A percentile compares a stretch with the other conserved stretches of the same genome.
These are phyloP conservation scores for Bolborhynchus lineola DNA, from an alignment of 2,113 vertebrate species.

Conservation along the genomic window DNA sequence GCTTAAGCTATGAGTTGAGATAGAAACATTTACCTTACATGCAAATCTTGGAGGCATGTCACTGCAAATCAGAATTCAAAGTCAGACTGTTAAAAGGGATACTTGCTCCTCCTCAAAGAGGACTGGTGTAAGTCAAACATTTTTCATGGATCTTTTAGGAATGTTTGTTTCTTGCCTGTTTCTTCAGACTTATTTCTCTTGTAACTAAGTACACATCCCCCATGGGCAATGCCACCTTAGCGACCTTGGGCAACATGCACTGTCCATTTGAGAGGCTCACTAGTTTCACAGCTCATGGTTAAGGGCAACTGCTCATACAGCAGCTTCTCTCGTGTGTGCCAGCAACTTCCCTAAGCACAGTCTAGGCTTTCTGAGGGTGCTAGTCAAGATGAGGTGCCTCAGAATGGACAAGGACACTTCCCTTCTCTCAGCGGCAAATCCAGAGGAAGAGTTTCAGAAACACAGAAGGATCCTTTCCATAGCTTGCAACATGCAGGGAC, in stretches of 20 bases:
- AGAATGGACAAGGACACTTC: not conserved
- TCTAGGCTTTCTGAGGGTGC: not conserved
- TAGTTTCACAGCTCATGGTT: fast-evolving
- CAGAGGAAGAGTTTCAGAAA: not conserved
- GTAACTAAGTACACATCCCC: not conserved
- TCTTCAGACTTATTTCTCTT: not conserved
- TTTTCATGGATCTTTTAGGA: not conserved
- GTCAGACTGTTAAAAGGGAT: not conserved
- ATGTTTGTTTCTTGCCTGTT: not conserved
- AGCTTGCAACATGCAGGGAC: not conserved
- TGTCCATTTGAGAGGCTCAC: fast-evolving
- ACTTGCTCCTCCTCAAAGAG: not conserved
- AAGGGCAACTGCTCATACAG: not conserved
- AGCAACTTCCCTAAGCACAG: not conserved
- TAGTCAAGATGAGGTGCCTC: not conserved
- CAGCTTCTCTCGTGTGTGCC: not conserved
- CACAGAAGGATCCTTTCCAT: not conserved
- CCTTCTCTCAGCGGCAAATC: fast-evolving
- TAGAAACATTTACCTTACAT: not conserved
- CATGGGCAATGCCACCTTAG: not conserved
- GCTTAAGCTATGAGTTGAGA: not conserved
- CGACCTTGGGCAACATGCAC: not conserved
- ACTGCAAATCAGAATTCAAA: not conserved
- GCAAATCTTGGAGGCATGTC: not conserved
- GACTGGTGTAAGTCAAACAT: not conserved